Conservation (phyloP, 2,888 invertebrate genomes). For the Melipona bicolor region DNA sequence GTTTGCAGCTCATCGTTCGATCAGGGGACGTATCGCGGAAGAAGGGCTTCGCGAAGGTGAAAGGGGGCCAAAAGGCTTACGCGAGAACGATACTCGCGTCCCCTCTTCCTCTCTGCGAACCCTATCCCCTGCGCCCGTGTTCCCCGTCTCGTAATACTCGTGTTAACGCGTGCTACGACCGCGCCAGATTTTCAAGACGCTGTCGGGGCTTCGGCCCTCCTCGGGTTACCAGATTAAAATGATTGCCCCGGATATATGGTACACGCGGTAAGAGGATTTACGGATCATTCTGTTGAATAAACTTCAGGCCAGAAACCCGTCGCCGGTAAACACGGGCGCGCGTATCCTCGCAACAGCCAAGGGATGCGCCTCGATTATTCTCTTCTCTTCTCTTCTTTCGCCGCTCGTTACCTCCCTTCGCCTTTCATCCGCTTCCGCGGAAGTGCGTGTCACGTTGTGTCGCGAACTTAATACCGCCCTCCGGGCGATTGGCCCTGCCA, state of each 20-base stretch:
- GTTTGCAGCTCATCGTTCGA: neutral
- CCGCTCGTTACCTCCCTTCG: neutral
- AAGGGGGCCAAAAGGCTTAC: slow-evolving; percentile 54
- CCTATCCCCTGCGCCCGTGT: neutral
- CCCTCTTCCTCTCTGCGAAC: neutral
- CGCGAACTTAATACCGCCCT: slow-evolving; percentile 41
- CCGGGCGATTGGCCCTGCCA: slow-evolving; percentile 25
- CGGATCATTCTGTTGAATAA: slow-evolving; percentile 67
- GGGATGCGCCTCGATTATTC: neutral
- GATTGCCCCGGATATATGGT: slow-evolving; percentile 65
- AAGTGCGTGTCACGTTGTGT: neutral
- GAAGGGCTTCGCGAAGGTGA: slow-evolving; percentile 59
- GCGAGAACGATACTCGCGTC: slow-evolving; percentile 19
- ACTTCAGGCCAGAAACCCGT: slow-evolving; percentile 54
- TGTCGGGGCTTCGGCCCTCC: slow-evolving; percentile 64
- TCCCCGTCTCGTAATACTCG: slow-evolving; percentile 11
- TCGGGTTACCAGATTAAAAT: slow-evolving; percentile 65
- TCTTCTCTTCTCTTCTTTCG: neutral
- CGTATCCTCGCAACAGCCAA: neutral
- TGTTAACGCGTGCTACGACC: slow-evolving; percentile 54
- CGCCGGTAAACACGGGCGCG: slow-evolving; percentile 47
- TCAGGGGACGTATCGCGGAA: slow-evolving; percentile 9
- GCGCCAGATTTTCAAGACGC: slow-evolving; percentile 70
- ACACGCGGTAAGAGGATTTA: slow-evolving; percentile 63
- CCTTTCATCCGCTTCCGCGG: slow-evolving; percentile 7